Conservation (phyloP, 1,140 invertebrate species). For the Doryteuthis pealeii region DNA sequence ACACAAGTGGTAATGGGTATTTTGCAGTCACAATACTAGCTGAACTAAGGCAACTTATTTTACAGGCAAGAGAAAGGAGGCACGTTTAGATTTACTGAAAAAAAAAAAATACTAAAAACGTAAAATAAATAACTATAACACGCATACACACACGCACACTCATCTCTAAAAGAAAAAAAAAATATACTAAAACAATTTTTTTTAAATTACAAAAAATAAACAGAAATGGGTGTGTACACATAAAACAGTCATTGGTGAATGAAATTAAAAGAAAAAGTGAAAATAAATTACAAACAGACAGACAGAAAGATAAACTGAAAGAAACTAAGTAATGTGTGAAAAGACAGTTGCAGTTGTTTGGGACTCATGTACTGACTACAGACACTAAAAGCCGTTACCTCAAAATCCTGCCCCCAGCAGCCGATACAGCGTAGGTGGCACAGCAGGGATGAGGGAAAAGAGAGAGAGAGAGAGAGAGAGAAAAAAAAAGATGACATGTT, state of each 20-base stretch:
- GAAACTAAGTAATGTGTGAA: conserved; percentile 17
- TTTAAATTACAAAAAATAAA: neutral
- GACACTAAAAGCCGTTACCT: conserved; percentile 37
- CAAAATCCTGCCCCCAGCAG: conserved; percentile 42
- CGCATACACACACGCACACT: conserved; percentile 5
- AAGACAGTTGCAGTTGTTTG: conserved; percentile 20
- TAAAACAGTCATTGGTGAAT: too few species aligned
- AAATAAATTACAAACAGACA: neutral
- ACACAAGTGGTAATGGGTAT: neutral
- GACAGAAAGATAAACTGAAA: neutral
- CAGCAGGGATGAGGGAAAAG: conserved; percentile 4
- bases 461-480: conserved; percentile 8
- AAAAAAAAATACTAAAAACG: conserved; percentile 20
- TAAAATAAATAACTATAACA: too few species aligned
- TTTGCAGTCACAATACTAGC: neutral
- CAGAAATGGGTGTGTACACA: too few species aligned
- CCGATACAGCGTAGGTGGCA: conserved; percentile 30
- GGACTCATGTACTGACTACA: conserved; percentile 19
- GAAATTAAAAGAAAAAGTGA: too few species aligned
- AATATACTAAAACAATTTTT: neutral
- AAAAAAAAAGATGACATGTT: conserved; percentile 22
- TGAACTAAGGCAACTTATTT: neutral
- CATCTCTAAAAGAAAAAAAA: too few species aligned
- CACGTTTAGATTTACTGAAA: too few species aligned
- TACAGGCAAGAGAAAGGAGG: conserved; percentile 14